Evolutionary conservation across 2,888 invertebrate species (phyloP), one percentile per base, ranked within the genome.

Genomic region (Cantharis flavilabris): DNA sequence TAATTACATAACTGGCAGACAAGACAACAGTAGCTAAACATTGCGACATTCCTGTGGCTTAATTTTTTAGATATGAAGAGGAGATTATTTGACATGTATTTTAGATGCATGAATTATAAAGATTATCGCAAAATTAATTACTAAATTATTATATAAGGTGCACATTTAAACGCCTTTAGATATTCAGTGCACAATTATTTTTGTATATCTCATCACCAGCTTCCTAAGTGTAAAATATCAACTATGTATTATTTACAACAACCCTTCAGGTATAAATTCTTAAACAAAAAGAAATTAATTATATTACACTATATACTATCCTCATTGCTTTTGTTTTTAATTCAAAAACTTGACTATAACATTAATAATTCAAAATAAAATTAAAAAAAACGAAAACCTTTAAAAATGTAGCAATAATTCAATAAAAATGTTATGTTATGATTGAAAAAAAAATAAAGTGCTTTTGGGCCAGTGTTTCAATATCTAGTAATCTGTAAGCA

Each of bases 1-100:
- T 87, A 86, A 87, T 87, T 87, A 86, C 84, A 84, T 86, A 85
- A 86, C 79, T 76, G 81, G 80, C 72, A 80, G 79, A 67, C 80
- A 79, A 80, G 81, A 79, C 76, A 80, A 76, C 78, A 71, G 79
- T 79, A 79, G 79, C 79, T 70, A 28, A 73, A 33, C 62, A 73
- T 65, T 75, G 75, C 64, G 72, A 77, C 77, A 77, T 75, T 77
- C 75, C 70, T 75, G 49, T n/a, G 49, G n/a, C n/a, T 70, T 70
- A 70, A 62, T 74, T 74, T 30, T 63, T 70, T 69, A 67, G 20
- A 67, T 26, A 67, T 7, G 65, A 10, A 18, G 23, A 67, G n/a
- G 16, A 26, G 65, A 26, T 67, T 67, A 26, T 23, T 67, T 23
- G 65, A 20, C 23, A 67, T 67, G n/a, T 49, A n/a, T 49, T 49